These are phyloP conservation scores for Dryas iulia DNA, from an alignment of 1,140 invertebrate genomes.

Conservation along the genomic window DNA sequence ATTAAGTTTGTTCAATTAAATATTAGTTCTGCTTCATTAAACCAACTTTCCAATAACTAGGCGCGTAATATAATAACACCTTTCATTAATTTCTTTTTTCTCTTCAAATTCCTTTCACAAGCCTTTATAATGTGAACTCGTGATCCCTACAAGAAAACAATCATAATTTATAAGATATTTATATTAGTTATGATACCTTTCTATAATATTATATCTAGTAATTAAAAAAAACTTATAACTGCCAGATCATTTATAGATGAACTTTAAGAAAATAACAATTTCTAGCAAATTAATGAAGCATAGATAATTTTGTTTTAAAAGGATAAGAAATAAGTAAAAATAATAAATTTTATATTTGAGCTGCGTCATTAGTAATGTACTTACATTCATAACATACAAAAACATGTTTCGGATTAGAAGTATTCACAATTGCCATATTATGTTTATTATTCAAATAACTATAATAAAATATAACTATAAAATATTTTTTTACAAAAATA, in stretches of 20 bases:
- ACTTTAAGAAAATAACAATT: neutral
- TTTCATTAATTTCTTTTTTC: slow-evolving; percentile 1
- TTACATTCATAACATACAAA: too few relatives aligned
- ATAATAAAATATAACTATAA: too few relatives aligned
- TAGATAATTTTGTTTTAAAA: neutral
- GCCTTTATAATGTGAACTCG: neutral
- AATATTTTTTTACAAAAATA: too few relatives aligned
- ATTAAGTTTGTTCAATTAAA: neutral
- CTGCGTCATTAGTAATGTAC: too few relatives aligned
- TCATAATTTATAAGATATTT: neutral
- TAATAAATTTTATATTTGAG: too few relatives aligned
- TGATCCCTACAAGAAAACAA: neutral
- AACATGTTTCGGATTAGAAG: too few relatives aligned
- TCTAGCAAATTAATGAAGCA: neutral
- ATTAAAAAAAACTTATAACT: neutral
- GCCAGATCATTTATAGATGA: neutral
- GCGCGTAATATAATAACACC: neutral
- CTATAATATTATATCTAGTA: neutral
- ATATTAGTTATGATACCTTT: neutral
- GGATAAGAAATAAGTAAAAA: neutral
- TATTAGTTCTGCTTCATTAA: neutral
- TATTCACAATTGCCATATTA: too few relatives aligned
- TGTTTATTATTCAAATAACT: too few relatives aligned
- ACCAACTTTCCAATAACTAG: neutral
- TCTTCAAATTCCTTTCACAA: neutral